Evolutionary conservation across 2,888 invertebrate species (phyloP).

Genomic region (Philhelius pedissequus): DNA sequence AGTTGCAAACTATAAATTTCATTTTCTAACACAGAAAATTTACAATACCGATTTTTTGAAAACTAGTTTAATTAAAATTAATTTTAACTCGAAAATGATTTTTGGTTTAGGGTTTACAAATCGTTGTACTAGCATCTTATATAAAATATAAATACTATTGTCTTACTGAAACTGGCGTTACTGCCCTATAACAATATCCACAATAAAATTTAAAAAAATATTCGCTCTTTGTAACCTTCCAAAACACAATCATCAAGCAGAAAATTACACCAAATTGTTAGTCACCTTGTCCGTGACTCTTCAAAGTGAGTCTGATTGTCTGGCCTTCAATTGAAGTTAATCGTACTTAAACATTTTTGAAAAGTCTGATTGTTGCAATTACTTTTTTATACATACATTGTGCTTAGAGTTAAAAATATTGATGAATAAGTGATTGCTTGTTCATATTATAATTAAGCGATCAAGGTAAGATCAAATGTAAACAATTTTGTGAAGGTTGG

Average conservation of each 20-base stretch:
- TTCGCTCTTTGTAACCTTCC: background rate
- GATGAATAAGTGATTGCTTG: background rate
- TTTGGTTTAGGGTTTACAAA: no score
- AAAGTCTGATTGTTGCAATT: background rate
- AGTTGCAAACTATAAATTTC: no score
- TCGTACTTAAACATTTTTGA: background rate
- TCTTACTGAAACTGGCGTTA: no score
- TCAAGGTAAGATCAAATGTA: background rate
- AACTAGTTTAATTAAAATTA: no score
- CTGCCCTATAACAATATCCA: background rate
- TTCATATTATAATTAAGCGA: background rate
- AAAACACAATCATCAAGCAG: background rate
- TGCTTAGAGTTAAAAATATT: no score
- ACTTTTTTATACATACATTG: background rate
- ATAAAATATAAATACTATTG: no score
- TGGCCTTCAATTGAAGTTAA: conserved; percentile 23
- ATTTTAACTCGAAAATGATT: no score
- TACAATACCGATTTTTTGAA: no score
- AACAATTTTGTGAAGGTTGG: conserved; percentile 3
- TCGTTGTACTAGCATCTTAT: no score
- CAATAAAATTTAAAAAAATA: background rate
- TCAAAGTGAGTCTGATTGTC: background rate
- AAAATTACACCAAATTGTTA: conserved; percentile 38
- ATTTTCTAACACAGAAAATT: no score
- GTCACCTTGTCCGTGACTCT: conserved; percentile 31